These are phyloP conservation scores for Mystacides longicornis DNA, from an alignment of 2,888 invertebrate genomes.

Conservation along the genomic window DNA sequence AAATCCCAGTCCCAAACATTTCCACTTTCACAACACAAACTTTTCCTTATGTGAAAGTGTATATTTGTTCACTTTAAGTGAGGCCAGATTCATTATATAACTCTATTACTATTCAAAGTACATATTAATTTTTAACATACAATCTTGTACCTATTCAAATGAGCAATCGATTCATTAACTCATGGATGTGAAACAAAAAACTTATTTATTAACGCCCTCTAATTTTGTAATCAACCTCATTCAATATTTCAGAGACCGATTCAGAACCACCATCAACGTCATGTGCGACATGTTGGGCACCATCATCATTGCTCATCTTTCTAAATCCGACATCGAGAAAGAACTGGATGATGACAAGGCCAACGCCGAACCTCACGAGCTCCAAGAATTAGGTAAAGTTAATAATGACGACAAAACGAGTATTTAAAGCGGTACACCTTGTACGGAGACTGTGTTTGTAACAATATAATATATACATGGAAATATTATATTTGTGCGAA, in stretches of 20 bases:
- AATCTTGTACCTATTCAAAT: too few relatives aligned
- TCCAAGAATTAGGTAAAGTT: constrained; percentile 54
- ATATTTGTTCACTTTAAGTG: too few relatives aligned
- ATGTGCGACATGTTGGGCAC: constrained; percentile 93
- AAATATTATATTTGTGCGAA: background rate
- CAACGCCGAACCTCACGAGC: constrained; percentile 55
- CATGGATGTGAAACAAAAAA: too few relatives aligned
- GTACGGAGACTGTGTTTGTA: background rate
- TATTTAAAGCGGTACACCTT: constrained; percentile 27
- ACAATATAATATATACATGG: background rate
- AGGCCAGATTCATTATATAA: too few relatives aligned
- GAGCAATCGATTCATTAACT: too few relatives aligned
- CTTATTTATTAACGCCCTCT: too few relatives aligned
- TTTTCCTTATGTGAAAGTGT: too few relatives aligned
- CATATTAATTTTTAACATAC: too few relatives aligned
- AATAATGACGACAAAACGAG: constrained; percentile 35
- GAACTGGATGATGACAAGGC: constrained; percentile 36
- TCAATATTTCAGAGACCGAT: constrained; percentile 69
- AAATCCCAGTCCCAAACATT: too few relatives aligned
- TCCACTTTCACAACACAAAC: too few relatives aligned
- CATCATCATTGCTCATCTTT: constrained; percentile 80
- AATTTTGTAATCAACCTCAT: too few relatives aligned
- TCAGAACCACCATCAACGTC: constrained; percentile 87
- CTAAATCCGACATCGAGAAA: constrained; percentile 59
- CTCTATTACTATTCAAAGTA: too few relatives aligned